Conservation (phyloP, 2,888 invertebrate genomes). For the Neoascia interrupta region DNA sequence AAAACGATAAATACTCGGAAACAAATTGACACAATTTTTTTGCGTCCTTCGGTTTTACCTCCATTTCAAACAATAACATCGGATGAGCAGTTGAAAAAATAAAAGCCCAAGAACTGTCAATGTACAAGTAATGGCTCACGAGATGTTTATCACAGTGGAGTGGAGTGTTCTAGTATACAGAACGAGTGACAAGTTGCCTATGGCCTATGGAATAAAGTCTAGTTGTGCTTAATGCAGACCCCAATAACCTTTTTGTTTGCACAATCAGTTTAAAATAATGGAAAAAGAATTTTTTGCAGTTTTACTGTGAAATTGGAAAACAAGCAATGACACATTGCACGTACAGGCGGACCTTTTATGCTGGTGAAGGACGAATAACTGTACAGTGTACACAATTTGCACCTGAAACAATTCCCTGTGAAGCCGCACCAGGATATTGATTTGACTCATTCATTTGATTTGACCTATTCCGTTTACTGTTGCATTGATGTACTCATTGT, state of each 20-base stretch:
- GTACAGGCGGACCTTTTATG: no score
- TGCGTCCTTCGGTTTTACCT: not conserved
- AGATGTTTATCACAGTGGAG: slow-evolving; percentile 18
- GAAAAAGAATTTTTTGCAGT: slow-evolving; percentile 24
- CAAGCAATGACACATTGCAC: slow-evolving; percentile 37
- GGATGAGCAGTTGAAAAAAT: not conserved
- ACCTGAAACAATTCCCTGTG: slow-evolving; percentile 26
- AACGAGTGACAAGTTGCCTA: no score
- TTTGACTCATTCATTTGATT: slow-evolving; percentile 46
- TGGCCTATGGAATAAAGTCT: no score
- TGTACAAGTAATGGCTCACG: slow-evolving; percentile 52
- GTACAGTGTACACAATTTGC: slow-evolving; percentile 10
- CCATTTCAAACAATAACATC: not conserved
- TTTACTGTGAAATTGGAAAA: slow-evolving; percentile 43
- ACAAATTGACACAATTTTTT: slow-evolving; percentile 62
- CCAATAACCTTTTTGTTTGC: slow-evolving; percentile 22
- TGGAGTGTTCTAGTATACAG: slow-evolving; percentile 1
- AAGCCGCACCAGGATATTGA: slow-evolving; percentile 19
- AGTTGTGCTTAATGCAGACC: not conserved
- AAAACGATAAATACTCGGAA: slow-evolving; percentile 55
- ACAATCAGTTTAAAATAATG: not conserved
- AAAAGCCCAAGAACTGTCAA: slow-evolving; percentile 46
- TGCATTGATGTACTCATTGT: slow-evolving; percentile 14
- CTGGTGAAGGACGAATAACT: not conserved
- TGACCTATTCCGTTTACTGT: slow-evolving; percentile 29